Percentiles rank a stretch among this genome's conserved stretches.
phyloP scores from a whole-genome alignment of 2,888 invertebrate species.

The Iselma pallidipennis region DNA sequence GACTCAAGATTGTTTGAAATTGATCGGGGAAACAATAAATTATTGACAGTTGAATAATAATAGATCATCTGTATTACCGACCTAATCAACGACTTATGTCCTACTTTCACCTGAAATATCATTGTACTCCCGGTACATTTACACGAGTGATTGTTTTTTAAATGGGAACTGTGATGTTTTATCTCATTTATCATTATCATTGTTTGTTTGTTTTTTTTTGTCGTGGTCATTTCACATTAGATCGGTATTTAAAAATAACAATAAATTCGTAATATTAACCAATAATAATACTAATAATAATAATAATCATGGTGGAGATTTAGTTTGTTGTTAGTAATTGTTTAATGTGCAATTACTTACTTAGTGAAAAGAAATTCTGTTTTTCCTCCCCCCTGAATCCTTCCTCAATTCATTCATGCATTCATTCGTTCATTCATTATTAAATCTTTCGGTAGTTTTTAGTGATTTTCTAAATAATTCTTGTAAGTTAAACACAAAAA shows the following conservation, averaged over 20 bases:
- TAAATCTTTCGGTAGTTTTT: background rate
- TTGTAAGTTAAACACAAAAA: background rate
- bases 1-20: no score
- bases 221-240: background rate
- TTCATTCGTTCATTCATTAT: background rate
- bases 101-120: no score
- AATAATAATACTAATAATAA: no score
- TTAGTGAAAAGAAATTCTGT: background rate
- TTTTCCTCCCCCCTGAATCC: background rate
- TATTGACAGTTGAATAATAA: no score
- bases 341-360: conserved; percentile 39
- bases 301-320: background rate
- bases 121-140: no score
- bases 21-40: no score
- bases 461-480: conserved; percentile 1
- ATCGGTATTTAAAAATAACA: background rate
- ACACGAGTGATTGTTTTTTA: conserved; percentile 5
- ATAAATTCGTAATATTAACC: no score
- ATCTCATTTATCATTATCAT: conserved; percentile 4
- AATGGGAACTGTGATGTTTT: conserved; percentile 24
- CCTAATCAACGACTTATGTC: no score
- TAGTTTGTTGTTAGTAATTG: conserved; percentile 32
- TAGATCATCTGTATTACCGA: no score
- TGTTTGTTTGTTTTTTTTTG: background rate
- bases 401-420: background rate